Percentiles rank a stretch among this genome's conserved stretches.
Conservation (phyloP, 2,797 vertebrate species). For the Pseudotriccus pelzelni region DNA sequence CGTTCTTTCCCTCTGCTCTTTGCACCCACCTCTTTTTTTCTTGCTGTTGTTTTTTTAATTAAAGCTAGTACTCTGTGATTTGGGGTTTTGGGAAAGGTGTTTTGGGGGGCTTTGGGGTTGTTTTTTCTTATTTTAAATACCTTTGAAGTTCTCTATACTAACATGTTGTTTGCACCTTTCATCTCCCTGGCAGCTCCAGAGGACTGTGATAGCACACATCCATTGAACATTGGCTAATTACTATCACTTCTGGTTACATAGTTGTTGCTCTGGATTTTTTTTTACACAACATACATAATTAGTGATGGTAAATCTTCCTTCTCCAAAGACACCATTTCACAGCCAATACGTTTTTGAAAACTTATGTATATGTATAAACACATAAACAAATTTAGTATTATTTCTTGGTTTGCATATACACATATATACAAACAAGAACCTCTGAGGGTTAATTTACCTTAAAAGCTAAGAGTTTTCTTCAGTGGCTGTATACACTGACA, state of each 20-base stretch:
- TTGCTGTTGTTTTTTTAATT: background rate
- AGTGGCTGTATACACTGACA: background rate
- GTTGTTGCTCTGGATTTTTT: background rate
- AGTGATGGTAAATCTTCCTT: background rate
- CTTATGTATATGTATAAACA: background rate
- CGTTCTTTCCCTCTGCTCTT: background rate
- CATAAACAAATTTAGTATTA: background rate
- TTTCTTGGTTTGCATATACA: background rate
- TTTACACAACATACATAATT: background rate
- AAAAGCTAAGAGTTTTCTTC: background rate
- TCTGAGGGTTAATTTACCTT: background rate
- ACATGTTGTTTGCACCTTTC: background rate
- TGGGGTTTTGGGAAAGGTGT: background rate
- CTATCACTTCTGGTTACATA: background rate
- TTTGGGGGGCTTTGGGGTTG: fast-evolving
- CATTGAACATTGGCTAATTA: background rate
- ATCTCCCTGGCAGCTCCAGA: background rate
- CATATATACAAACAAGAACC: background rate
- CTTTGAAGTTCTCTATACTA: background rate
- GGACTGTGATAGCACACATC: background rate
- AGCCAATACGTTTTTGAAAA: background rate
- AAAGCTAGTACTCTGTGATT: background rate
- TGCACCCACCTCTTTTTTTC: no score
- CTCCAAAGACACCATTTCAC: background rate
- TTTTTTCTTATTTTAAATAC: background rate